Conservation (phyloP, 2,113 vertebrate genomes). For the Gymnobelideus leadbeateri region DNA sequence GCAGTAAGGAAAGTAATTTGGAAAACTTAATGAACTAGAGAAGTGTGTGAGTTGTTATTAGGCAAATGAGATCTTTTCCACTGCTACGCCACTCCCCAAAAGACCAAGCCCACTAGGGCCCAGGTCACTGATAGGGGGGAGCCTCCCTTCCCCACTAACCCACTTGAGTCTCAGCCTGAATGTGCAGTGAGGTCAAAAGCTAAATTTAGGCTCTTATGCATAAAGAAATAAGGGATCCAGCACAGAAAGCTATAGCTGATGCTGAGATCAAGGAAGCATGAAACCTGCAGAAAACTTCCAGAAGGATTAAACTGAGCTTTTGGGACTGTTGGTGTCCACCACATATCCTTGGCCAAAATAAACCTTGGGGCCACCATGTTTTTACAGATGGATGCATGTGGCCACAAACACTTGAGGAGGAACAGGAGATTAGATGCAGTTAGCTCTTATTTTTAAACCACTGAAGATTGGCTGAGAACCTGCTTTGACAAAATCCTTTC, state of each 20-base stretch:
- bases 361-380: conserved; percentile 8
- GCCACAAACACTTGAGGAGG: background rate
- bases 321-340: conserved; percentile 7
- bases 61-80: background rate
- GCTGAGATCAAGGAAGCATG: conserved; percentile 17
- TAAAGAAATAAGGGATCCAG: background rate
- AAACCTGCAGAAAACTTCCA: conserved; percentile 13
- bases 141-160: background rate
- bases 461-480: background rate
- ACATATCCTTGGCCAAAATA: conserved; percentile 25
- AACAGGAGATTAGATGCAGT: background rate
- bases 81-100: background rate
- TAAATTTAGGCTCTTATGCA: background rate
- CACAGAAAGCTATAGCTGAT: background rate
- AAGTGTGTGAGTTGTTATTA: background rate
- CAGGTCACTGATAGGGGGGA: background rate
- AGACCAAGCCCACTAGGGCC: background rate
- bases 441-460: background rate
- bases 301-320: background rate
- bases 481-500: background rate
- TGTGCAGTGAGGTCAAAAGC: background rate
- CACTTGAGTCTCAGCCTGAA: background rate
- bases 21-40: background rate
- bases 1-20: background rate
- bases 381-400: conserved; percentile 47